Conservation (phyloP, 2,888 invertebrate species). For the Clistopyga incitator region DNA sequence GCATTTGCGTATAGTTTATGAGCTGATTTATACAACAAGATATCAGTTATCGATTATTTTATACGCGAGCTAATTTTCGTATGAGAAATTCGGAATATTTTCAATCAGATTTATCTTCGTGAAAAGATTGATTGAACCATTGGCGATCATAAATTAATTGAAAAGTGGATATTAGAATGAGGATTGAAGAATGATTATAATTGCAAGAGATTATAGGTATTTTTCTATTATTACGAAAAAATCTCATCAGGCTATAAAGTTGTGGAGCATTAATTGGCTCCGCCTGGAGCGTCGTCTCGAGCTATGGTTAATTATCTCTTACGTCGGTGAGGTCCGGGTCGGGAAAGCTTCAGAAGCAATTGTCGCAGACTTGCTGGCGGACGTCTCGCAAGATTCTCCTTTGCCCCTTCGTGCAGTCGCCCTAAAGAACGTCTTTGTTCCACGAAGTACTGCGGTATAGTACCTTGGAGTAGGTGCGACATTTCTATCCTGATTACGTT, state of each 20-base stretch:
- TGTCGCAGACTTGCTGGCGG: conserved; percentile 35
- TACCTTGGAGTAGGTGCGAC: conserved; percentile 12
- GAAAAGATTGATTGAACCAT: not conserved
- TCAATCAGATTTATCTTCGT: not conserved
- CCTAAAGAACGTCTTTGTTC: conserved; percentile 36
- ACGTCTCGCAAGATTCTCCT: conserved; percentile 35
- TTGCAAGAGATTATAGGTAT: not conserved
- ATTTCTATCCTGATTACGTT: conserved; percentile 47
- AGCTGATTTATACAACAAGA: too few species aligned
- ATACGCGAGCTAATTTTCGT: not conserved
- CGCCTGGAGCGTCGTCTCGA: conserved; percentile 11
- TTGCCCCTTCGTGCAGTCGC: not conserved
- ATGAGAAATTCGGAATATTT: not conserved
- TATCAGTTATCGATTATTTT: not conserved
- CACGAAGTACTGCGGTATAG: conserved; percentile 8
- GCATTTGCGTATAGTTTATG: too few species aligned
- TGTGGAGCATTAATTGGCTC: conserved; percentile 41
- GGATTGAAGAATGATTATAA: not conserved
- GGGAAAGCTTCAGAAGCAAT: conserved; percentile 43
- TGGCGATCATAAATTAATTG: not conserved
- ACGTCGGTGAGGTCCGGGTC: conserved; percentile 10
- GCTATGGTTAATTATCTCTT: conserved; percentile 38
- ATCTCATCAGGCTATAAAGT: conserved; percentile 36
- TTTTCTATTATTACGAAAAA: conserved; percentile 3
- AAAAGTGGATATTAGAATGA: not conserved